Evolutionary conservation across 2,888 invertebrate genomes (phyloP).

Genomic region (Brachyptera risi): DNA sequence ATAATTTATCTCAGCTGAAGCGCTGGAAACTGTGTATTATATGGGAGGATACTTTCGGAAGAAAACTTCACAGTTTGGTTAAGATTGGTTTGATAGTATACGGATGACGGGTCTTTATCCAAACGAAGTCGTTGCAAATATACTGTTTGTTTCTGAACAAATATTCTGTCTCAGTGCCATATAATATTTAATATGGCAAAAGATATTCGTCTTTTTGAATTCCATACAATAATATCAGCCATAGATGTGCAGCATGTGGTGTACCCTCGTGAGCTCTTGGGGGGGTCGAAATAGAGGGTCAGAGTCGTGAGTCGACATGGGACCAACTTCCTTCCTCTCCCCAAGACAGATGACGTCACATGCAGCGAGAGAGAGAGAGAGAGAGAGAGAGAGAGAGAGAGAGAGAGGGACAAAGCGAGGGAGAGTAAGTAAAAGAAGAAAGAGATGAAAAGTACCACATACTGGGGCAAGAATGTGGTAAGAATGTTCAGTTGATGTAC

Average conservation of each 20-base stretch:
- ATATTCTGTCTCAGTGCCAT: background rate
- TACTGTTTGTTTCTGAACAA: too few species aligned
- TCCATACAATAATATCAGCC: background rate
- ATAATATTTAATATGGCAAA: constrained; percentile 1
- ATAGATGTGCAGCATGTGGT: background rate
- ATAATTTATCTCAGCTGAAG: too few species aligned
- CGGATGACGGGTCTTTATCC: too few species aligned
- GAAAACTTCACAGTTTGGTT: too few species aligned
- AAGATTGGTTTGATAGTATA: too few species aligned
- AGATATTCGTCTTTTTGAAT: constrained; percentile 7
- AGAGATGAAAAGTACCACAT: constrained; percentile 14
- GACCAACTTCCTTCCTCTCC: constrained; percentile 26
- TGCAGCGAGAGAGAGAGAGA: background rate
- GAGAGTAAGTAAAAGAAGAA: too few species aligned
- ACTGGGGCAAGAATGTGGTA: constrained; percentile 24
- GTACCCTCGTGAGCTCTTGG: constrained; percentile 10
- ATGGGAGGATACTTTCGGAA: too few species aligned
- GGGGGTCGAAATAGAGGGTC: constrained; percentile 21
- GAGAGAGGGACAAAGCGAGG: background rate
- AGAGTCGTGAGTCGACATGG: constrained; percentile 25
- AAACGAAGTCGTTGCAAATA: too few species aligned
- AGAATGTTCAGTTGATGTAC: too few species aligned
- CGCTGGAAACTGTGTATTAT: too few species aligned
- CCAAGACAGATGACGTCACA: background rate
- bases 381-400: background rate